Base-by-base conservation (phyloP, 2,113 vertebrate genomes). In the Platichthys stellatus region DNA sequence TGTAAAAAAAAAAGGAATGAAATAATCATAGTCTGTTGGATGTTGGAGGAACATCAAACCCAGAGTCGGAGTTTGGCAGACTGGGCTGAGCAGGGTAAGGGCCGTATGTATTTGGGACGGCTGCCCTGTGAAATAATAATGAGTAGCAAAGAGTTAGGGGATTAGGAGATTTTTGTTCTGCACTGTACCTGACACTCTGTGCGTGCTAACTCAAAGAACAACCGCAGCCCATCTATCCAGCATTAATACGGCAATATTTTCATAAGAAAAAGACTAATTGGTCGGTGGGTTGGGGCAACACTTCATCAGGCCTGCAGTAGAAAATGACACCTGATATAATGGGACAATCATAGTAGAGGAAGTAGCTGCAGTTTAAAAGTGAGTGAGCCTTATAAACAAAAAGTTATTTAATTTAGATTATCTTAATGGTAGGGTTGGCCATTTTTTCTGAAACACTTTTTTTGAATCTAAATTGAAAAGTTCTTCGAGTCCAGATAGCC, bases 31-130 rank as follows among this genome's bases (percentile, higher is more conserved):
- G 81, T 69, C 81, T 87, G 81, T 84, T 85, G 86, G 78, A 89
- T 89, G 88, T 86, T 88, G 89, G 85, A 90, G 87, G 76, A 90
- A 91, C 89, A 91, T 92, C 88, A 90, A 92, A 92, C 85, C 78
- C 80, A 69, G 74, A 76, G 70, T 67, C 66, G 72, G 86, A 88
- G 78, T 81, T 82, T 88, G 85, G 85, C 86, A 89, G 87, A 79
- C 83, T 62, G 70, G 85, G 83, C 72, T 72, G 80, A 87, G 74
- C 78, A 61, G 80, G 75, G 76, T 74, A 78, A 75, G 72, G 88
- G 80, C 78, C 69, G 72, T 80, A 80, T 88, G 82, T 87, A 83
- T 89, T 88, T 86, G 80, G 88, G 81, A 86, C 28, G 61, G 67
- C 80, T 85, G 88, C 76, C 86, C 82, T 82, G 82, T 87, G 56